Conservation (phyloP, 1,140 invertebrate genomes). For the Drosophila virilis region DNA sequence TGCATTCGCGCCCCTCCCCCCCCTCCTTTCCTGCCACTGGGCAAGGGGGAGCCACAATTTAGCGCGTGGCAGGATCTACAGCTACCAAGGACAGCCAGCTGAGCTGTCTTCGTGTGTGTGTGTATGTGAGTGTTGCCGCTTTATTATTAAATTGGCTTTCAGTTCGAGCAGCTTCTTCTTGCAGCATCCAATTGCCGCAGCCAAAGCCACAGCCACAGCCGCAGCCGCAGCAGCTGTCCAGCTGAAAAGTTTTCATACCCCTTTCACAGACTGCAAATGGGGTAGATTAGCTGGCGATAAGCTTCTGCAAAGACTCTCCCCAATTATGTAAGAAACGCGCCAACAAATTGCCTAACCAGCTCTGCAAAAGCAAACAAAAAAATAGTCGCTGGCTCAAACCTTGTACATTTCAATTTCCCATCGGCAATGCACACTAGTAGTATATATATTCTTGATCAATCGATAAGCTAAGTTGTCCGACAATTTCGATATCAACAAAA, state of each 20-base stretch:
- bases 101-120: background rate
- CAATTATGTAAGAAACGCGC: too few relatives aligned
- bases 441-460: too few relatives aligned
- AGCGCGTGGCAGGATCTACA: constrained; percentile 31
- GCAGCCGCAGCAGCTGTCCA: constrained; percentile 25
- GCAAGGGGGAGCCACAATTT: constrained; percentile 7
- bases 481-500: too few relatives aligned
- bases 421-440: too few relatives aligned
- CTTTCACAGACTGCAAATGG: too few relatives aligned
- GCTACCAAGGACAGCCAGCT: background rate
- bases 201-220: background rate
- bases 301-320: too few relatives aligned
- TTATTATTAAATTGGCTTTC: constrained; percentile 46
- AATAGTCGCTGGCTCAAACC: too few relatives aligned
- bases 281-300: too few relatives aligned
- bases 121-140: constrained; percentile 19
- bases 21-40: background rate
- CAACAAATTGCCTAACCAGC: too few relatives aligned
- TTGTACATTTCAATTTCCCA: too few relatives aligned
- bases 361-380: too few relatives aligned
- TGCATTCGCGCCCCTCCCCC: constrained; percentile 5
- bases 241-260: background rate
- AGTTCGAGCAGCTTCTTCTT: constrained; percentile 18
- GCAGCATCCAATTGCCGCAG: constrained; percentile 33
- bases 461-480: too few relatives aligned